phyloP scores from a whole-genome alignment of 2,113 vertebrate species.

The Grus americana region DNA sequence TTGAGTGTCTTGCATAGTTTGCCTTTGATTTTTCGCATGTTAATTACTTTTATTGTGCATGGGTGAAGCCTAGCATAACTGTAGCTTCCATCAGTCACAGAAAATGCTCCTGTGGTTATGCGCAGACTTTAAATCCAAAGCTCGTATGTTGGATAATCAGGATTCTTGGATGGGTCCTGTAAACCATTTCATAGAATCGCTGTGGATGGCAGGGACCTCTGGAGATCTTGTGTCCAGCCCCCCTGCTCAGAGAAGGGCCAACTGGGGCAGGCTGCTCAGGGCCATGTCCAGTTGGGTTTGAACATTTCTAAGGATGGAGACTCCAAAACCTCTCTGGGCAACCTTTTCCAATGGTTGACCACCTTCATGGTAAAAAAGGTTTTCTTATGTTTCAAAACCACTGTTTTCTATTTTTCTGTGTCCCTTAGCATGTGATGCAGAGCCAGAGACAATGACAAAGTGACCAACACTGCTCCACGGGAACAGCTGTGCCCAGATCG shows the following conservation, averaged over 20 bases:
- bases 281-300: background rate
- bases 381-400: background rate
- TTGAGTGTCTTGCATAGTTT: slow-evolving; percentile 9
- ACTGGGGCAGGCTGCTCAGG: background rate
- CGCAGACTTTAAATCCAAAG: background rate
- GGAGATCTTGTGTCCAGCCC: background rate
- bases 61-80: background rate
- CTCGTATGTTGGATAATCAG: background rate
- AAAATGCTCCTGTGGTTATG: background rate
- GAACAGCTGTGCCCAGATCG: slow-evolving; percentile 79
- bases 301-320: background rate
- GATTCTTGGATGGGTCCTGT: background rate
- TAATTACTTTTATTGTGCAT: background rate
- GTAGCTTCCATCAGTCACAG: background rate
- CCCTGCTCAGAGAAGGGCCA: background rate
- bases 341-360: background rate
- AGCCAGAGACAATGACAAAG: slow-evolving; percentile 76
- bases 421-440: slow-evolving; percentile 64
- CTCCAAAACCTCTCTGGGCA: background rate
- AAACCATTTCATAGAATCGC: background rate
- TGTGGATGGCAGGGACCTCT: background rate
- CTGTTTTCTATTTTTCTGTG: background rate
- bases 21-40: slow-evolving; percentile 34
- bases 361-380: background rate
- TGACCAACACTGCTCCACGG: slow-evolving; percentile 80